These are phyloP conservation scores for Cercopithecus mona DNA, from an alignment of 2,113 vertebrate species.

Conservation along the genomic window DNA sequence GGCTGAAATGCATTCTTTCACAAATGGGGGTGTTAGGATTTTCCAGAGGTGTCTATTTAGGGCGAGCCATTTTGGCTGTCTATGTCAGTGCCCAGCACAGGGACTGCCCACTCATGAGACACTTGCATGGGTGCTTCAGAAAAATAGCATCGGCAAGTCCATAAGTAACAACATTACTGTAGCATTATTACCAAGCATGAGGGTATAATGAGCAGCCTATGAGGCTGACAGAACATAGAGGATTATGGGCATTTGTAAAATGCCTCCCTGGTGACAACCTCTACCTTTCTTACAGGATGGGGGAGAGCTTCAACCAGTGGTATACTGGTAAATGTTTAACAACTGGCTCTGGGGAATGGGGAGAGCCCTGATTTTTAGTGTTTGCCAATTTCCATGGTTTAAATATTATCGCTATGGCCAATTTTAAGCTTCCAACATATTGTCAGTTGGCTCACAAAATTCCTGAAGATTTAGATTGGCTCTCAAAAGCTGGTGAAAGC, in stretches of 20 bases:
- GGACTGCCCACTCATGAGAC: neutral
- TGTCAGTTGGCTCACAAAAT: neutral
- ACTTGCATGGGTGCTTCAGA: neutral
- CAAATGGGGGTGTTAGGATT: neutral
- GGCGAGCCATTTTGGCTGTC: neutral
- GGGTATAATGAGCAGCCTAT: neutral
- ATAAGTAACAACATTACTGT: neutral
- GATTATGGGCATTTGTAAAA: neutral
- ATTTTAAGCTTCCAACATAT: neutral
- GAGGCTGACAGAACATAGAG: neutral
- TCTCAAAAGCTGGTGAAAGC: neutral
- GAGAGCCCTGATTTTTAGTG: neutral
- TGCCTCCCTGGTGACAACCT: neutral
- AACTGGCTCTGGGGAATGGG: neutral
- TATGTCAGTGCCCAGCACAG: neutral
- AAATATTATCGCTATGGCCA: neutral
- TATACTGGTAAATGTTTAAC: neutral
- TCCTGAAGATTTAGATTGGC: neutral
- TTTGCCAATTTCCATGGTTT: neutral
- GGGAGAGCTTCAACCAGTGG: neutral
- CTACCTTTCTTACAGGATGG: neutral
- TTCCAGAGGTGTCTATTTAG: neutral
- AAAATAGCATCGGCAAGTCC: neutral
- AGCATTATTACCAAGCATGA: neutral
- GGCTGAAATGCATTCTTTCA: neutral